Evolutionary conservation across 2,888 invertebrate species (phyloP), one percentile per base, ranked within the genome.

Genomic region (Yponomeuta malinellus): DNA sequence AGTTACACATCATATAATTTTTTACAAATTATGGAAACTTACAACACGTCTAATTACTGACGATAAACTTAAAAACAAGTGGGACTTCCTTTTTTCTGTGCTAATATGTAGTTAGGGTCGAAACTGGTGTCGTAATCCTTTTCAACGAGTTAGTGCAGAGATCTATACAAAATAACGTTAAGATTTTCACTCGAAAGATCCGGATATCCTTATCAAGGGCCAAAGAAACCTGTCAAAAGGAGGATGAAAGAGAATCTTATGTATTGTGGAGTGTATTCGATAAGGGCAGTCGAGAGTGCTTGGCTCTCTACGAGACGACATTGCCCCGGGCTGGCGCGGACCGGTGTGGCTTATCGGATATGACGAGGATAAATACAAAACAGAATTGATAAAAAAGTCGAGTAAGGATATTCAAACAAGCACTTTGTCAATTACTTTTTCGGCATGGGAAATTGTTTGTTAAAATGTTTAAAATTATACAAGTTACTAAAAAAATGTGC

Each of bases 171-270:
- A 71, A 69, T 65, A 64, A 64, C 33, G 9, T 9, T 63, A 63
- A 63, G 37, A 63, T 63, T 70, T 63, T n/a, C 37, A 23, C 70
- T 63, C n/a, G 52, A 71, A 71, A 72, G 67, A 66, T 29, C 71
- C 68, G 70, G 72, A 71, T 72, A 71, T 73, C 68, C 71, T 71
- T 69, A 71, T 71, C 71, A 73, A 69, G 52, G 67, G 31, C 10
- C 67, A 68, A 78, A 81, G 77, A 79, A 78, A 81, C 79, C 81
- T 80, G 80, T 78, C 80, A 79, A 76, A 76, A 71, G 72, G 79
- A 79, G 78, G 78, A 82, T 81, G 79, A 83, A 81, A 81, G 75
- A 76, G 80, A 78, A 76, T 78, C 76, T 79, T 77, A 73, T 70
- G 73, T 63, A 15, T 43, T 63, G 33, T 70, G 70, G 37, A 70